phyloP scores from a whole-genome alignment of 2,113 vertebrate species.

The Myodes glareolus region DNA sequence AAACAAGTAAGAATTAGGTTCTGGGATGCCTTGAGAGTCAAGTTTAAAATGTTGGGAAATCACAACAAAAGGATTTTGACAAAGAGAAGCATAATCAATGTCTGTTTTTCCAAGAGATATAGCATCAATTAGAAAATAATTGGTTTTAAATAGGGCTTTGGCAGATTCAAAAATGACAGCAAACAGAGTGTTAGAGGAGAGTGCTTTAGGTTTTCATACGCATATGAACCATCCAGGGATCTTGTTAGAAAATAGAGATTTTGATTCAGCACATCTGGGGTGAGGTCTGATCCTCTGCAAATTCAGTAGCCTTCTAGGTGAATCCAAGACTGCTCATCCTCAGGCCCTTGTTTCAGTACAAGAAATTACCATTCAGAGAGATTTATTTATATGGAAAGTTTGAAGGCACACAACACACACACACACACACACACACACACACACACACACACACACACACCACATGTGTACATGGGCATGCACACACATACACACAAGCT shows the following conservation, averaged over 20 bases:
- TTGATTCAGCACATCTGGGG: background rate
- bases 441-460: background rate
- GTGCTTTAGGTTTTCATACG: background rate
- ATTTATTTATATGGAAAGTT: background rate
- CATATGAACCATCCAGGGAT: background rate
- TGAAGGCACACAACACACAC: background rate
- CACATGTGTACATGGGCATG: too few relatives aligned
- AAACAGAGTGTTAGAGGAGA: background rate
- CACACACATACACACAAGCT: background rate
- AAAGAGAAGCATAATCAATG: background rate
- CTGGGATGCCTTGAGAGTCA: background rate
- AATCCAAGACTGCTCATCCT: background rate
- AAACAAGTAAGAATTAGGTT: background rate
- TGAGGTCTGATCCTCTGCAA: background rate
- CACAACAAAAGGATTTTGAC: background rate
- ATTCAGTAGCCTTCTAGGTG: background rate
- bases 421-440: background rate
- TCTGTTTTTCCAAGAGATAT: background rate
- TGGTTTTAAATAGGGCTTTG: conserved; percentile 53
- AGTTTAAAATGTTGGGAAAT: background rate
- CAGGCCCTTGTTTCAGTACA: background rate
- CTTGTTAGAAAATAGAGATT: background rate
- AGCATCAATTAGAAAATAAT: conserved; percentile 50
- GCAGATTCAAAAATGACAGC: conserved; percentile 12
- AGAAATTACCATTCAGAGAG: background rate